phyloP scores from a whole-genome alignment of 2,113 vertebrate genomes.

The rabbit (Oryctolagus cuniculus) region DNA sequence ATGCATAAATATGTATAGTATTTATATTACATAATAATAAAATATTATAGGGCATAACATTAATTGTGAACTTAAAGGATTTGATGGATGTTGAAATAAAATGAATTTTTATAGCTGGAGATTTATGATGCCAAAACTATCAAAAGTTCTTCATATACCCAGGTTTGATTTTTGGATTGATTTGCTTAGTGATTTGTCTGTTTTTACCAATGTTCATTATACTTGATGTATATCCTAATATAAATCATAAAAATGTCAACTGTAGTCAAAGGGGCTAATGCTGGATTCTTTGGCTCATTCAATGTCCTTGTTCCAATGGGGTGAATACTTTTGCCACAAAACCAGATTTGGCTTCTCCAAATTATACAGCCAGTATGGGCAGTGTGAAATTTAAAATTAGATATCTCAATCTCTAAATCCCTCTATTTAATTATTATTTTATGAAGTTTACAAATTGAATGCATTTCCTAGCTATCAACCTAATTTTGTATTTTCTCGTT shows the following conservation, averaged over 20 bases:
- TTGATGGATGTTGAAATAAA: slow-evolving; percentile 31
- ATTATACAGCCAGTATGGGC: not conserved
- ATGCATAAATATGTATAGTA: no score
- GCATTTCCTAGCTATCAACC: not conserved
- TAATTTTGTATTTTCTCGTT: not conserved
- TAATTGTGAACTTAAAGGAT: not conserved
- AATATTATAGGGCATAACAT: no score
- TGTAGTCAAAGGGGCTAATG: not conserved
- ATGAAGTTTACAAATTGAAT: not conserved
- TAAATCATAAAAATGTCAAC: not conserved
- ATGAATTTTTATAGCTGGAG: not conserved
- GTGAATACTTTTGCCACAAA: not conserved
- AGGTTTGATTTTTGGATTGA: not conserved
- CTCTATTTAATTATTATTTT: not conserved
- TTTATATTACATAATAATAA: no score
- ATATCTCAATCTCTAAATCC: not conserved
- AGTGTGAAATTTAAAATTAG: not conserved
- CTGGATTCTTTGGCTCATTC: not conserved
- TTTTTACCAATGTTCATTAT: not conserved
- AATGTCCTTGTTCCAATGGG: not conserved
- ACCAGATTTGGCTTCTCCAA: not conserved
- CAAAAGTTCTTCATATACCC: not conserved
- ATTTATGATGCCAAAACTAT: not conserved
- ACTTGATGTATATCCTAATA: not conserved
- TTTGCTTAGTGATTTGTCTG: not conserved